A percentile compares a stretch with the other conserved stretches of the same genome.
Conservation (phyloP, 2,113 vertebrate species). For the Podarcis raffonei region DNA sequence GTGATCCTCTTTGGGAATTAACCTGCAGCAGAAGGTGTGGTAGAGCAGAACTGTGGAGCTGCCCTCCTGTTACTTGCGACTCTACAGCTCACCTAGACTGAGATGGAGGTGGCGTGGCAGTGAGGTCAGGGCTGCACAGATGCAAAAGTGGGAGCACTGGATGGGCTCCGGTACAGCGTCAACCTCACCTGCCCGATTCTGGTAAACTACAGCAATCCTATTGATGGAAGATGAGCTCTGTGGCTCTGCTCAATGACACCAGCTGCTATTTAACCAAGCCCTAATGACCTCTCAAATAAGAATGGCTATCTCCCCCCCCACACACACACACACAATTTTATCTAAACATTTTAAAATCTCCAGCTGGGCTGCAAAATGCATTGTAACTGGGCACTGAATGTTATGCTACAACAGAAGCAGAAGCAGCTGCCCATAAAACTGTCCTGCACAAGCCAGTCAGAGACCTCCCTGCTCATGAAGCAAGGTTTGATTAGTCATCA, state of each 20-base stretch:
- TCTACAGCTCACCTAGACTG: too few species aligned
- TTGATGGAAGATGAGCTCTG: too few species aligned
- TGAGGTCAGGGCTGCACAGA: too few species aligned
- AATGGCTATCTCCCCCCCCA: background rate
- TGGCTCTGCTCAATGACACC: too few species aligned
- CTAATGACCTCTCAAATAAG: background rate
- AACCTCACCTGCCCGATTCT: background rate
- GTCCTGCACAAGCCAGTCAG: background rate
- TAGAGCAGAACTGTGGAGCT: too few species aligned
- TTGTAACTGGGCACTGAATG: background rate
- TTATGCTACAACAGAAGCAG: background rate
- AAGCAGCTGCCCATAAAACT: accelerated
- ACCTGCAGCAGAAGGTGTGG: too few species aligned
- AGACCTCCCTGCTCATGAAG: background rate
- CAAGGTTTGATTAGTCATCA: background rate
- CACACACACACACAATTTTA: too few species aligned
- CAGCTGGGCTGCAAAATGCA: background rate
- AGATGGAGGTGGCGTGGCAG: too few species aligned
- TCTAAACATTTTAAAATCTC: background rate
- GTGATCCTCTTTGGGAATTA: background rate
- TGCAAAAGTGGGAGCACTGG: too few species aligned
- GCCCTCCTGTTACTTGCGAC: too few species aligned
- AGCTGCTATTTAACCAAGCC: background rate
- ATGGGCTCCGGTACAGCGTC: too few species aligned
- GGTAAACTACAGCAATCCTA: too few species aligned